Evolutionary conservation across 2,888 invertebrate genomes (phyloP).

Genomic region (Dysmachus trigonus): DNA sequence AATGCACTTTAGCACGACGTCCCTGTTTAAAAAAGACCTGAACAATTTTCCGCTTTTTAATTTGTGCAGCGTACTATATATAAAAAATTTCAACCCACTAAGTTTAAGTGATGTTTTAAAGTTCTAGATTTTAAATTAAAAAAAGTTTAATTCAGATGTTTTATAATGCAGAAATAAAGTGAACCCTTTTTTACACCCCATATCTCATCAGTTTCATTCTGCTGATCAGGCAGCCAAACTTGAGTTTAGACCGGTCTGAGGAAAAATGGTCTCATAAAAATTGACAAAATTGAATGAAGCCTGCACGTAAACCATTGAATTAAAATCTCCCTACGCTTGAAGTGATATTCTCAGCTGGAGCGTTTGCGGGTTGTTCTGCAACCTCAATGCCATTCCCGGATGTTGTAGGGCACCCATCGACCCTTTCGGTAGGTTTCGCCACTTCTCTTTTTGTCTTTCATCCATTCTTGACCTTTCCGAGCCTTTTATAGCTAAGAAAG

Average conservation of each 20-base stretch:
- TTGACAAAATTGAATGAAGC: constrained; percentile 22
- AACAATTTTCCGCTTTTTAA: no score
- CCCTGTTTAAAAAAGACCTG: no score
- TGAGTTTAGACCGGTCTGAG: neutral
- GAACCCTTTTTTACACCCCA: neutral
- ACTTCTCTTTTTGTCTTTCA: neutral
- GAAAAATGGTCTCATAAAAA: neutral
- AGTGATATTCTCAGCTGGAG: neutral
- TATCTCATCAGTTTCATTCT: neutral
- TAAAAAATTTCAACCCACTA: no score
- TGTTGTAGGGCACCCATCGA: neutral
- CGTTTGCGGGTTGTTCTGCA: neutral
- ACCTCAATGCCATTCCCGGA: neutral
- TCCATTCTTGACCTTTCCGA: constrained; percentile 35
- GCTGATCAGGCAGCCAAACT: neutral
- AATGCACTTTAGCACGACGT: no score
- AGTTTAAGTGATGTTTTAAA: no score
- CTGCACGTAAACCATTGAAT: constrained; percentile 2
- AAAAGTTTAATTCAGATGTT: neutral
- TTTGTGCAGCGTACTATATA: no score
- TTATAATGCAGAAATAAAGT: neutral
- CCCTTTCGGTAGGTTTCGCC: neutral
- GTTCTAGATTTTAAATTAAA: no score
- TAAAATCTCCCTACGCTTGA: constrained; percentile 7
- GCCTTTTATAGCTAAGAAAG: neutral